Percentiles rank a stretch among this genome's conserved stretches.
phyloP scores from a whole-genome alignment of 1,140 invertebrate genomes.

The Asobara japonica region DNA sequence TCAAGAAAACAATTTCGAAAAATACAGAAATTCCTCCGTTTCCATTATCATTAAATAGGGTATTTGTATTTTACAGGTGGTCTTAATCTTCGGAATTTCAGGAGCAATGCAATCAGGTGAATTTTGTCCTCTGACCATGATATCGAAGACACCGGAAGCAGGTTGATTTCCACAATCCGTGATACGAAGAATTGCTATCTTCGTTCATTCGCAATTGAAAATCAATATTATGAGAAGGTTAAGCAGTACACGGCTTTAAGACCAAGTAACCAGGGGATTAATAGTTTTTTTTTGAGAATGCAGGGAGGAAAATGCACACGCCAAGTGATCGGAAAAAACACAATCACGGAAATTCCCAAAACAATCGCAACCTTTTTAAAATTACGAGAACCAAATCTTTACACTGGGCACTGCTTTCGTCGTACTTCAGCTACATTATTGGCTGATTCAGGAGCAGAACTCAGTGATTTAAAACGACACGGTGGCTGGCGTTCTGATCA shows the following conservation, averaged over 20 bases:
- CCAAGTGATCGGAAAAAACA: conserved; percentile 12
- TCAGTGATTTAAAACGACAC: conserved; percentile 38
- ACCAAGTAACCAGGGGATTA: not conserved
- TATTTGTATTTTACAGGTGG: conserved; percentile 27
- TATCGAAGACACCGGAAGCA: conserved; percentile 25
- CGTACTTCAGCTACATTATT: not conserved
- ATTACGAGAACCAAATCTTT: conserved; percentile 25
- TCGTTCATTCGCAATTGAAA: conserved; percentile 8
- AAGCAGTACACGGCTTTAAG: not conserved
- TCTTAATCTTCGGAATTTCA: conserved; percentile 35
- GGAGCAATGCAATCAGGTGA: conserved; percentile 31
- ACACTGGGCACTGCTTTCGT: conserved; percentile 40
- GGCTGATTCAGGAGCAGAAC: conserved; percentile 37
- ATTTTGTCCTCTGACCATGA: conserved; percentile 29
- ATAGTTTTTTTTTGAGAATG: conserved; percentile 1
- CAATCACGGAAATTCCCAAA: conserved; percentile 28
- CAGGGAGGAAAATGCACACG: conserved; percentile 14
- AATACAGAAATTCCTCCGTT: not conserved
- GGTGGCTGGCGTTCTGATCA: conserved; percentile 32
- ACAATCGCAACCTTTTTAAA: conserved; percentile 34
- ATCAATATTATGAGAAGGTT: not conserved
- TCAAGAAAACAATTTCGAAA: too few species aligned
- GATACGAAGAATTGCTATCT: conserved; percentile 15
- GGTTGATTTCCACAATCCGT: not conserved
- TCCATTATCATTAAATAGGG: not conserved